Evolutionary conservation across 2,888 invertebrate genomes (phyloP).

Genomic region (Oscheius sp.): DNA sequence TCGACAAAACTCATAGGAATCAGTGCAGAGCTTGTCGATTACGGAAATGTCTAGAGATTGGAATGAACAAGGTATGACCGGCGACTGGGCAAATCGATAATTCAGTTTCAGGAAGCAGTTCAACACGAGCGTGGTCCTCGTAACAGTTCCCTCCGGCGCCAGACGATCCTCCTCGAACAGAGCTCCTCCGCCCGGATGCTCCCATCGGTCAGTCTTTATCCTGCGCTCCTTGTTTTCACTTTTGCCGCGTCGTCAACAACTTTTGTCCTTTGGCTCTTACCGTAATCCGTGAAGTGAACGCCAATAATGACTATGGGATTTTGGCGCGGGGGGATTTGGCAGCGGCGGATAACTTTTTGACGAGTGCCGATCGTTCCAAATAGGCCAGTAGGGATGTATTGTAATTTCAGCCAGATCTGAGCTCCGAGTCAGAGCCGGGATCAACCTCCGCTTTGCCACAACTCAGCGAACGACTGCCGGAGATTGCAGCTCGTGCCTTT

Average conservation of each 20-base stretch:
- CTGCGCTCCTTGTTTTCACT: too few relatives aligned
- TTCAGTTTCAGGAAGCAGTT: constrained; percentile 81
- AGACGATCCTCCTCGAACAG: constrained; percentile 74
- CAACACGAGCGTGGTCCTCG: constrained; percentile 90
- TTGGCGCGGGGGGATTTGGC: constrained; percentile 24
- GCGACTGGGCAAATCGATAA: background rate
- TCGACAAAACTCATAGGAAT: constrained; percentile 95
- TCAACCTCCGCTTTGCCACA: background rate
- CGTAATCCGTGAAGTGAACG: constrained; percentile 6
- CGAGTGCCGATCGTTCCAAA: constrained; percentile 7
- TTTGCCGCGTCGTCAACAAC: constrained; percentile 28
- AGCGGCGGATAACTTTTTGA: constrained; percentile 31
- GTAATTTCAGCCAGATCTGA: constrained; percentile 36
- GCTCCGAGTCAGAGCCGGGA: constrained; percentile 33
- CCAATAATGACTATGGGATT: constrained; percentile 10
- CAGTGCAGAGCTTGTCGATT: constrained; percentile 94
- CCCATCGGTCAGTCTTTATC: constrained; percentile 41
- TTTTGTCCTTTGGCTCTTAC: constrained; percentile 25
- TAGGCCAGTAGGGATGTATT: background rate
- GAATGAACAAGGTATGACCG: constrained; percentile 83
- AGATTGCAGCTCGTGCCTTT: constrained; percentile 51
- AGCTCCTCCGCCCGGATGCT: constrained; percentile 32
- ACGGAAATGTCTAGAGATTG: constrained; percentile 87
- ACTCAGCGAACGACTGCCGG: constrained; percentile 37
- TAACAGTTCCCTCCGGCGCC: constrained; percentile 90